Evolutionary conservation across 2,888 invertebrate species (phyloP).

Genomic region (Ophion slaviceki): DNA sequence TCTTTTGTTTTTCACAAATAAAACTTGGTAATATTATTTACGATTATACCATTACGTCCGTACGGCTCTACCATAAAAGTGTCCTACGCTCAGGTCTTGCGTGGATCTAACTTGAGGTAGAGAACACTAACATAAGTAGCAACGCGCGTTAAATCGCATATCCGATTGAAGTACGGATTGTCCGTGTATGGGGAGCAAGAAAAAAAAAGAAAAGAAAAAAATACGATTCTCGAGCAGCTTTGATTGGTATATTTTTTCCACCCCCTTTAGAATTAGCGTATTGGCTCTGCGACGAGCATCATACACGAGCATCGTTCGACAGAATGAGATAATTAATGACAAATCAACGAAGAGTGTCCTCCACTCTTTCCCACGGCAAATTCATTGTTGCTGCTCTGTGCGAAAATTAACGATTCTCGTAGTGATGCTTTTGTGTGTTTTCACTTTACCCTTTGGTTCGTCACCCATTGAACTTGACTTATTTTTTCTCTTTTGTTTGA

Average conservation of each 20-base stretch:
- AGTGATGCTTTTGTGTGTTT: neutral
- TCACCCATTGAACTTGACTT: slow-evolving; percentile 37
- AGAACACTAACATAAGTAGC: slow-evolving; percentile 76
- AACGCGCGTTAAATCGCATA: slow-evolving; percentile 64
- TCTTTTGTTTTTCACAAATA: slow-evolving; percentile 9
- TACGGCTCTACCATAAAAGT: slow-evolving; percentile 70
- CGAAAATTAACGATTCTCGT: slow-evolving; percentile 36
- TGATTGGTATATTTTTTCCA: slow-evolving; percentile 8
- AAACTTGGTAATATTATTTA: slow-evolving; percentile 53
- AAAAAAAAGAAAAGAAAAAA: slow-evolving; percentile 12
- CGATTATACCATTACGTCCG: slow-evolving; percentile 53
- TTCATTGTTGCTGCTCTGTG: slow-evolving; percentile 65
- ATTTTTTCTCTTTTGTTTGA: slow-evolving; percentile 68
- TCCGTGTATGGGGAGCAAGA: slow-evolving; percentile 38
- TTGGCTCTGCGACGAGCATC: neutral
- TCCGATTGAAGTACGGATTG: slow-evolving; percentile 47
- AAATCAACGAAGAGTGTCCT: neutral
- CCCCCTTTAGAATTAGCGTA: slow-evolving; percentile 47
- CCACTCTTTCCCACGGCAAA: slow-evolving; percentile 9
- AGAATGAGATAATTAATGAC: slow-evolving; percentile 3
- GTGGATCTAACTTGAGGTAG: slow-evolving; percentile 81
- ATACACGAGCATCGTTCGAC: slow-evolving; percentile 27
- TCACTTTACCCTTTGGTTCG: slow-evolving; percentile 58
- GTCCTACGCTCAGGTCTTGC: slow-evolving; percentile 80
- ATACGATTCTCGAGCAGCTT: slow-evolving; percentile 22